A percentile compares a stretch with the other conserved stretches of the same genome.
These are phyloP conservation scores for Cephalotes varians DNA, from an alignment of 2,888 invertebrate genomes.

Conservation along the genomic window DNA sequence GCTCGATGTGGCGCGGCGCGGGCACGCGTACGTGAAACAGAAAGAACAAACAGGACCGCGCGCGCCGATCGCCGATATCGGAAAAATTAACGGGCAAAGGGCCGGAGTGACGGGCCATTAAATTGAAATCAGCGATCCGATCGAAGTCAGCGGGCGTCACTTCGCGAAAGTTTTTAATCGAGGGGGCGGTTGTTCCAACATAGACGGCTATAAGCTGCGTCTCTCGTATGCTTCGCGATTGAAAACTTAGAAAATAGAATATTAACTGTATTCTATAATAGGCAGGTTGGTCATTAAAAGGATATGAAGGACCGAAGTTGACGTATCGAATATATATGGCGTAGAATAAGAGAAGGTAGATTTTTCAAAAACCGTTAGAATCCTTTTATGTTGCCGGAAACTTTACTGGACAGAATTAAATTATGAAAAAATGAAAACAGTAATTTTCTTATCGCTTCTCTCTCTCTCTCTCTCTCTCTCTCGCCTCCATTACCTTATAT, in stretches of 20 bases:
- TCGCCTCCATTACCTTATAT: not conserved
- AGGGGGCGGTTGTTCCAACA: conserved; percentile 45
- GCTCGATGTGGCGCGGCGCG: not conserved
- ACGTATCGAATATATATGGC: conserved; percentile 18
- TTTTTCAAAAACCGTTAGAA: not conserved
- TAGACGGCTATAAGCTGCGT: conserved; percentile 44
- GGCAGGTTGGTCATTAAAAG: conserved; percentile 19
- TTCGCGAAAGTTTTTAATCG: conserved; percentile 55
- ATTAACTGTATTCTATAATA: conserved; percentile 40
- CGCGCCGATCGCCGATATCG: conserved; percentile 49
- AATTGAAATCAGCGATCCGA: conserved; percentile 55
- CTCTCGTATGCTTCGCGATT: conserved; percentile 27
- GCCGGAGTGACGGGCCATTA: conserved; percentile 55
- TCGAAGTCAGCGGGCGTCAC: conserved; percentile 54
- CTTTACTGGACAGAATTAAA: not conserved
- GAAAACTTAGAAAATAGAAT: conserved; percentile 52
- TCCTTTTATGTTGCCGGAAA: not conserved
- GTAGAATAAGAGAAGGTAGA: conserved; percentile 1
- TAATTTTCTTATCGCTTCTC: not conserved
- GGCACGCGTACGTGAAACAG: conserved; percentile 44
- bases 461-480: too few relatives aligned
- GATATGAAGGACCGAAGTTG: not conserved
- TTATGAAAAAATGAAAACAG: not conserved
- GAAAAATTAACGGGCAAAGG: conserved; percentile 55
- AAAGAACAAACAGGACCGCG: conserved; percentile 44